These are phyloP conservation scores for Strigamia transsilvanica DNA, from an alignment of 2,888 invertebrate species.

Conservation along the genomic window DNA sequence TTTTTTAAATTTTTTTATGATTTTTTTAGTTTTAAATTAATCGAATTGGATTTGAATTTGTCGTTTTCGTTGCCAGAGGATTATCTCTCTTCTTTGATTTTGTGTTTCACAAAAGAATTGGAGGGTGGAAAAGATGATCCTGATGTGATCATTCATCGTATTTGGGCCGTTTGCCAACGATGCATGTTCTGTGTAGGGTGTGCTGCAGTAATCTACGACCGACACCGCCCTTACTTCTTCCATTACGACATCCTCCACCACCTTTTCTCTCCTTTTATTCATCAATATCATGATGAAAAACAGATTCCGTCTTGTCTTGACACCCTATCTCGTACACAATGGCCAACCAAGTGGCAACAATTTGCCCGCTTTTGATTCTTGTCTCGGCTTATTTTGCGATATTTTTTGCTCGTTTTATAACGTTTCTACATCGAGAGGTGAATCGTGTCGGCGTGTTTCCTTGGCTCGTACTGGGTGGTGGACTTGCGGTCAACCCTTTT, in stretches of 20 bases:
- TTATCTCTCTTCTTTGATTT: neutral
- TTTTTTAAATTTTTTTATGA: neutral
- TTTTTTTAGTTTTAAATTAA: slow-evolving; percentile 15
- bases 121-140: slow-evolving; percentile 26
- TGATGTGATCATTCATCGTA: slow-evolving; percentile 13
- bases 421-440: neutral
- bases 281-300: neutral
- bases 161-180: slow-evolving; percentile 34
- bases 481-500: slow-evolving; percentile 28
- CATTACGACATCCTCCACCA: neutral
- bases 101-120: slow-evolving; percentile 2
- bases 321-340: slow-evolving; percentile 2
- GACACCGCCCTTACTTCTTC: slow-evolving; percentile 30
- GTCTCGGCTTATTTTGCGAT: neutral
- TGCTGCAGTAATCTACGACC: slow-evolving; percentile 15
- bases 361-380: neutral
- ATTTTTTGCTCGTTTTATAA: neutral
- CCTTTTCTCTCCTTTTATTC: slow-evolving; percentile 8
- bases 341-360: slow-evolving; percentile 8
- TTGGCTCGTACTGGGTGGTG: neutral
- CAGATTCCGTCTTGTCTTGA: neutral
- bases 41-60: slow-evolving; percentile 29
- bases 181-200: slow-evolving; percentile 26
- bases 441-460: neutral
- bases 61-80: neutral